These are phyloP conservation scores for Euwallacea fornicatus DNA, from an alignment of 1,140 invertebrate genomes.

Conservation along the genomic window DNA sequence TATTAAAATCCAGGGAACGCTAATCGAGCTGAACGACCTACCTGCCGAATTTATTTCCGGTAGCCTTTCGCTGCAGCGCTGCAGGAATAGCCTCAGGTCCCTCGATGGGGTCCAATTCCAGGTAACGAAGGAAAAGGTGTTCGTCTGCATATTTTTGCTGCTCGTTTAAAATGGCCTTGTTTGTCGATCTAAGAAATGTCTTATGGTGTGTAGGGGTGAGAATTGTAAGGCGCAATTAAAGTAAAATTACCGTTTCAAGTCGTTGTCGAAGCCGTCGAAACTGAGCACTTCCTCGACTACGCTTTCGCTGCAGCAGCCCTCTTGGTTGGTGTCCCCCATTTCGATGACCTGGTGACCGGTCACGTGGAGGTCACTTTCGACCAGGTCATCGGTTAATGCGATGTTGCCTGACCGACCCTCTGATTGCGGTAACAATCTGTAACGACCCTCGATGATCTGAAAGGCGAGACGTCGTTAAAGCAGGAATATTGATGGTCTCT, in stretches of 20 bases:
- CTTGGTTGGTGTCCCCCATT: constrained; percentile 36
- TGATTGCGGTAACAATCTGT: constrained; percentile 58
- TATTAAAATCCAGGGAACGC: neutral
- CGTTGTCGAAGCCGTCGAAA: constrained; percentile 47
- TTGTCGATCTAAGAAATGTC: constrained; percentile 34
- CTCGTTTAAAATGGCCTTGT: constrained; percentile 53
- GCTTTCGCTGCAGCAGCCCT: constrained; percentile 47
- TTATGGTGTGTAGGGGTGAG: neutral
- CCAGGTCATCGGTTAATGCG: constrained; percentile 40
- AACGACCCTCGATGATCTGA: constrained; percentile 58
- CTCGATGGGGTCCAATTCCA: constrained; percentile 73
- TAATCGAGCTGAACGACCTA: neutral
- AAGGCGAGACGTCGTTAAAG: neutral
- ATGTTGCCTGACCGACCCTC: constrained; percentile 53
- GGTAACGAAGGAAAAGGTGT: constrained; percentile 72
- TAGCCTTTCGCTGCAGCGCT: constrained; percentile 56
- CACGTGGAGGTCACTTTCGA: constrained; percentile 24
- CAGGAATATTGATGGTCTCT: neutral
- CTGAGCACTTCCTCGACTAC: constrained; percentile 51
- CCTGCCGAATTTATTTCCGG: constrained; percentile 61
- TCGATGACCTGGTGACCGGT: constrained; percentile 35
- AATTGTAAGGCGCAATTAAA: neutral
- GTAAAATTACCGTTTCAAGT: constrained; percentile 38
- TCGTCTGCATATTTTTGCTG: constrained; percentile 69
- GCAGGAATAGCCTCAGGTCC: constrained; percentile 59